phyloP scores from a whole-genome alignment of 2,888 invertebrate species.

The Yponomeuta malinellus region DNA sequence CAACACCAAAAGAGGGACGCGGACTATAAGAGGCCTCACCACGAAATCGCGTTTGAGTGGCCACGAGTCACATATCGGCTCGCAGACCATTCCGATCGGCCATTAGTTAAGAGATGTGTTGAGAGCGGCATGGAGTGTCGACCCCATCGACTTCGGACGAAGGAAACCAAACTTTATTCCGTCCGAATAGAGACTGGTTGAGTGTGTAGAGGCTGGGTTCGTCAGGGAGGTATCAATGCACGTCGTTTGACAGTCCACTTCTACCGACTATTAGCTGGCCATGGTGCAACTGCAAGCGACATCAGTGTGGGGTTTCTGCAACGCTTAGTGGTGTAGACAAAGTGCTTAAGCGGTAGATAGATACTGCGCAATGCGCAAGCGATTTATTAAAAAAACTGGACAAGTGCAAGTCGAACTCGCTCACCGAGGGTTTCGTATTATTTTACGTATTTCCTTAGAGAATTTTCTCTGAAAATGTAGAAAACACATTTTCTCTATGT shows the following conservation, averaged over 20 bases:
- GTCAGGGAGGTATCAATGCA: conserved; percentile 9
- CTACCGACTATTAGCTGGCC: conserved; percentile 8
- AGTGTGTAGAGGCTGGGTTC: neutral
- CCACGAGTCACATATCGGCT: conserved; percentile 10
- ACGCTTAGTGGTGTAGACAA: neutral
- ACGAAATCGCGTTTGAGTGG: conserved; percentile 1
- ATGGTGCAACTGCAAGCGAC: conserved; percentile 8
- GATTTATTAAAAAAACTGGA: too few relatives aligned
- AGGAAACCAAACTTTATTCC: neutral
- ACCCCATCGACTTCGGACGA: too few relatives aligned
- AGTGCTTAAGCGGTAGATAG: neutral
- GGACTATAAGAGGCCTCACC: conserved; percentile 6
- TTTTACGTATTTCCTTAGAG: too few relatives aligned
- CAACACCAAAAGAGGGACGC: conserved; percentile 9
- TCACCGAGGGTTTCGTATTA: too few relatives aligned
- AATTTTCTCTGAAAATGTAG: too few relatives aligned
- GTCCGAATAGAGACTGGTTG: neutral
- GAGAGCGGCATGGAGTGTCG: conserved; percentile 8
- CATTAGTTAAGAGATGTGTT: conserved; percentile 14
- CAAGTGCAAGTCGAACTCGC: too few relatives aligned
- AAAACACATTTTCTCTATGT: too few relatives aligned
- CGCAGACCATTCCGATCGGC: conserved; percentile 11
- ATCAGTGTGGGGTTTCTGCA: conserved; percentile 9
- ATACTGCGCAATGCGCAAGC: neutral
- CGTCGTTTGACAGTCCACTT: conserved; percentile 13